Base-by-base conservation (phyloP, 2,113 vertebrate genomes). In the Fulica atra region DNA sequence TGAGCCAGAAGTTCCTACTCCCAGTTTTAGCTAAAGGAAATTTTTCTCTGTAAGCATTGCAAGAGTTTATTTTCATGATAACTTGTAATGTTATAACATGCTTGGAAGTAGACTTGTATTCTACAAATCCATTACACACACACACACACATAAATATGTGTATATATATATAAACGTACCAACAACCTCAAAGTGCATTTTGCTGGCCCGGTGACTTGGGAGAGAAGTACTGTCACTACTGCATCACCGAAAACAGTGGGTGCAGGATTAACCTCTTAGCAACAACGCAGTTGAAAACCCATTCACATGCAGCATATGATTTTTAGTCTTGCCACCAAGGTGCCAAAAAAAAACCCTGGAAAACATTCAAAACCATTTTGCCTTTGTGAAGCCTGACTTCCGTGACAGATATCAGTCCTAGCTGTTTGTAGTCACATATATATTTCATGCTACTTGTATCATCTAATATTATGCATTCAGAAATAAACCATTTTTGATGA, bases 211-310 rank as follows among this genome's bases (percentile, higher is more conserved):
- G 26, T 1, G 7, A 20, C 19, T 61, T 56, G n/a, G 18, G 31
- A 78, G 29, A 71, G 21, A 38, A 79, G 7, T 25, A 70, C 11
- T 42, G 12, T 44, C 59, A 77, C 24, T 50, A 21, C 21, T 40
- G 44, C 53, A 61, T 18, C 35, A n/a, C 0, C 53, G 61, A 74
- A 53, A 56, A 56, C 16, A 79, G 3, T 3, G 38, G 40, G 13
- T 53, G 21, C 35, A 53, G 48, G 24, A 78, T 65, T 64, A 92
- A 53, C 35, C 20, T 64, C 57, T 82, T 51, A 81, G 51, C 18
- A 56, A 6, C 16, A 51, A 6, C 26, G 76, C 9, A 44, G 20
- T 81, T 0, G 0, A 73, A 56, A 54, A 31, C 7, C 14, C 6
- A 1, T 48, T 70, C 46, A 56, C 6, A 26, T 25, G 36, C n/a